A percentile compares a stretch with the other conserved stretches of the same genome.
Conservation (phyloP, 1,140 invertebrate genomes). For the Caerostris darwini region DNA sequence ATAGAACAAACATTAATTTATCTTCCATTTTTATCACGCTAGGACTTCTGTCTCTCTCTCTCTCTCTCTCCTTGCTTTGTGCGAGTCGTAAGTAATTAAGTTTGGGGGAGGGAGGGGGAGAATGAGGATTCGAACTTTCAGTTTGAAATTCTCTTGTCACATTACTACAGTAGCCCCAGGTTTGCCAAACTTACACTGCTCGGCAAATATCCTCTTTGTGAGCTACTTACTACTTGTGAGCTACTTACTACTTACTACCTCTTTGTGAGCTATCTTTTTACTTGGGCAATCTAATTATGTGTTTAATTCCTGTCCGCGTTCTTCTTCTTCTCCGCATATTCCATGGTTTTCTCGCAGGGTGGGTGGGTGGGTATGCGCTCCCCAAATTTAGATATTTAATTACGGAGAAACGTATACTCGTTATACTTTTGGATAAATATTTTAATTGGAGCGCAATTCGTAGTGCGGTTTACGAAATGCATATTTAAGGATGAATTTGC, state of each 20-base stretch:
- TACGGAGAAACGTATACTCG: neutral
- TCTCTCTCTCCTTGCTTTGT: neutral
- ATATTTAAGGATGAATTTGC: too few species aligned
- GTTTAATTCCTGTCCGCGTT: conserved; percentile 51
- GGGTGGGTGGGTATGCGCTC: neutral
- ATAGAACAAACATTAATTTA: conserved; percentile 66
- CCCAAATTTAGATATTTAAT: neutral
- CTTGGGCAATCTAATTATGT: conserved; percentile 52
- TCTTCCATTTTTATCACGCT: conserved; percentile 20
- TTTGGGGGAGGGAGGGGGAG: neutral
- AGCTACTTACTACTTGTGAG: conserved; percentile 32
- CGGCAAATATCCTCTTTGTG: neutral
- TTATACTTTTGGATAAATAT: conserved; percentile 30
- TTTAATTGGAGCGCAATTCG: neutral
- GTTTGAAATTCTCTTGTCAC: conserved; percentile 39
- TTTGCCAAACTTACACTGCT: neutral
- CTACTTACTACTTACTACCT: conserved; percentile 28
- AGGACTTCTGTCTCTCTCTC: neutral
- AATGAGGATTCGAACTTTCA: neutral
- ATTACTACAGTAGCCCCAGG: neutral
- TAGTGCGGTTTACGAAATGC: too few species aligned
- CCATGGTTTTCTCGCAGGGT: neutral
- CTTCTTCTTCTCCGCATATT: neutral
- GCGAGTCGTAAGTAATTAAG: conserved; percentile 45
- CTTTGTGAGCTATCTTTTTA: conserved; percentile 45